Conservation (phyloP, 1,140 invertebrate species). For the Drosophila lacteicornis region DNA sequence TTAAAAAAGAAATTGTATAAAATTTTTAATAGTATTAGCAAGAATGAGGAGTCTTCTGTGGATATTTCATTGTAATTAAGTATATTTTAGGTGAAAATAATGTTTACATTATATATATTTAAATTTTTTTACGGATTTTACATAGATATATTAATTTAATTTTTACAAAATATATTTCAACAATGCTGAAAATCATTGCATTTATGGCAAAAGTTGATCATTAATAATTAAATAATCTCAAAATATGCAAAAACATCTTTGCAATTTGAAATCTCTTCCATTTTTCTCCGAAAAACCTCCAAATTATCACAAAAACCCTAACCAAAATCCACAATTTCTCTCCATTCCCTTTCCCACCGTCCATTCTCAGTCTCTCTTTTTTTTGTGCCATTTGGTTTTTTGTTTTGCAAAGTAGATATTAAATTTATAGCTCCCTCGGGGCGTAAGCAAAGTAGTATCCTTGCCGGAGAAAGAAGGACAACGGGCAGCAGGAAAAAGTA, state of each 20-base stretch:
- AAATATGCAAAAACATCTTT: not conserved
- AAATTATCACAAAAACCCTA: slow-evolving; percentile 5
- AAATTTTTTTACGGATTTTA: too few species aligned
- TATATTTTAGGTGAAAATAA: not conserved
- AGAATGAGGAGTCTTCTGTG: not conserved
- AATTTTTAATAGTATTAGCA: too few species aligned
- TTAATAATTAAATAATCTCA: not conserved
- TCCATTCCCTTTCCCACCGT: slow-evolving; percentile 6
- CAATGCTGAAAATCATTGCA: too few species aligned
- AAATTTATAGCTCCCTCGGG: slow-evolving; percentile 84
- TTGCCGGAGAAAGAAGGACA: slow-evolving; percentile 28
- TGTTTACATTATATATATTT: too few species aligned
- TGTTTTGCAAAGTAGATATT: slow-evolving; percentile 84
- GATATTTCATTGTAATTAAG: not conserved
- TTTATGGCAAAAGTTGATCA: too few species aligned
- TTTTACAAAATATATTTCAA: too few species aligned
- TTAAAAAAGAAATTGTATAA: not conserved
- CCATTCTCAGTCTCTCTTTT: slow-evolving; percentile 21
- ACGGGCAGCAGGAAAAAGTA: slow-evolving; percentile 50
- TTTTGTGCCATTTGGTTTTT: slow-evolving; percentile 73
- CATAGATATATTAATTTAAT: too few species aligned
- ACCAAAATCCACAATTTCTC: slow-evolving; percentile 18
- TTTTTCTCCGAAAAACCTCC: not conserved
- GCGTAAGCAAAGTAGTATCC: slow-evolving; percentile 80
- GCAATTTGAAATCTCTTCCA: not conserved